Evolutionary conservation across 2,888 invertebrate genomes (phyloP).

Genomic region (Sipha maydis): DNA sequence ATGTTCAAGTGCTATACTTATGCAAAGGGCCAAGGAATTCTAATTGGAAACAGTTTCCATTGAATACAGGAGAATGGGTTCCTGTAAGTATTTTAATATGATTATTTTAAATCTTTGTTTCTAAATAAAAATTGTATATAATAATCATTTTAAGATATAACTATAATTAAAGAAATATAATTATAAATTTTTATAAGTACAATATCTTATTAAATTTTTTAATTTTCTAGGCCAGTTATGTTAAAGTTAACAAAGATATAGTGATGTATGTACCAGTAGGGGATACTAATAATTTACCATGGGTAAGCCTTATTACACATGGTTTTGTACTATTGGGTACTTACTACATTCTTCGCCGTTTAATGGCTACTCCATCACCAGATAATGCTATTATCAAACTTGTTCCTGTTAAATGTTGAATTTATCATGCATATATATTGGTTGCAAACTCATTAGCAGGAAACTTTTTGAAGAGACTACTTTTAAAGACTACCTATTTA

Average conservation of each 20-base stretch:
- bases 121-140: no score
- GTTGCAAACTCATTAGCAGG: constrained; percentile 16
- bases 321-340: constrained; percentile 35
- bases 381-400: constrained; percentile 17
- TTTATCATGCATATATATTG: neutral
- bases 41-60: constrained; percentile 50
- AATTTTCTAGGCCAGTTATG: constrained; percentile 37
- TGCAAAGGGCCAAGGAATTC: constrained; percentile 47
- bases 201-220: neutral
- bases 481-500: constrained; percentile 15
- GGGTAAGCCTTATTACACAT: constrained; percentile 39
- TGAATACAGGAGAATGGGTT: constrained; percentile 49
- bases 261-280: constrained; percentile 58
- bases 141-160: no score
- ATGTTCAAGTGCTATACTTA: constrained; percentile 51
- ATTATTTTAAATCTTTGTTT: neutral
- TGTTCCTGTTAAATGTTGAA: constrained; percentile 33
- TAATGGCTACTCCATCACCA: constrained; percentile 13
- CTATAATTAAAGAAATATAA: neutral
- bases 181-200: neutral
- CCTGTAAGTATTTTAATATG: constrained; percentile 38
- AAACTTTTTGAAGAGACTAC: neutral
- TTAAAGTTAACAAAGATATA: constrained; percentile 45
- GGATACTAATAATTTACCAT: constrained; percentile 9
- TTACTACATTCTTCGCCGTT: constrained; percentile 45